Evolutionary conservation across 1,140 invertebrate genomes (phyloP).

Genomic region (Zophobas morio): DNA sequence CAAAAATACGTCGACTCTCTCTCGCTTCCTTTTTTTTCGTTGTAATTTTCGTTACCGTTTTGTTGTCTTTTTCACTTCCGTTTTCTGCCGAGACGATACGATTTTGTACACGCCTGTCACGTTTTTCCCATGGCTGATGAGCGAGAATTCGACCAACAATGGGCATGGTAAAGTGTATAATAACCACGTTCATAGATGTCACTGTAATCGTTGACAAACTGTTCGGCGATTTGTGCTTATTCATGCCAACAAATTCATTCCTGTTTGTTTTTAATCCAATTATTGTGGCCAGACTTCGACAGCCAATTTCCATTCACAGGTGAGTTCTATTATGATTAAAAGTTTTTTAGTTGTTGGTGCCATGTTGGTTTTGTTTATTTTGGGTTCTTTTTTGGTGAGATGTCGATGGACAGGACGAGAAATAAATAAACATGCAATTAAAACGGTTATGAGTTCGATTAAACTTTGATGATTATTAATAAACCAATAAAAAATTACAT

Average conservation of each 20-base stretch:
- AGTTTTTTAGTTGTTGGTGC: background rate
- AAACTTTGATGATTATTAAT: no score
- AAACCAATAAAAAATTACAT: background rate
- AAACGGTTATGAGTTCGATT: no score
- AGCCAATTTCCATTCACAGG: constrained; percentile 37
- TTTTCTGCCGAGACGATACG: background rate
- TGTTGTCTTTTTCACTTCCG: background rate
- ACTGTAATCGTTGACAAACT: constrained; percentile 45
- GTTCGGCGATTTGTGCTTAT: constrained; percentile 50
- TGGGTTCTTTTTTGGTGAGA: background rate
- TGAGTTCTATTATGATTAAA: background rate
- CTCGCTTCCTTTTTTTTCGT: background rate
- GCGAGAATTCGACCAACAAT: constrained; percentile 27
- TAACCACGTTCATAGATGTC: constrained; percentile 45
- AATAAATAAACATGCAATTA: background rate
- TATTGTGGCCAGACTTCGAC: constrained; percentile 39
- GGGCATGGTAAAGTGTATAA: constrained; percentile 37
- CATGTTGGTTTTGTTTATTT: background rate
- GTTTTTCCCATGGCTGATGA: constrained; percentile 14
- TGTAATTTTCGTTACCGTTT: constrained; percentile 8
- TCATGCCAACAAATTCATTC: constrained; percentile 53
- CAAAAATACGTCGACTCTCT: background rate
- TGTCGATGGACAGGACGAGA: background rate
- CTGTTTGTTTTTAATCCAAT: constrained; percentile 55
- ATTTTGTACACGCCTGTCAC: constrained; percentile 21